Evolutionary conservation across 2,113 vertebrate species (phyloP), one percentile per base, ranked within the genome.

Genomic region (Spheniscus mendiculus): DNA sequence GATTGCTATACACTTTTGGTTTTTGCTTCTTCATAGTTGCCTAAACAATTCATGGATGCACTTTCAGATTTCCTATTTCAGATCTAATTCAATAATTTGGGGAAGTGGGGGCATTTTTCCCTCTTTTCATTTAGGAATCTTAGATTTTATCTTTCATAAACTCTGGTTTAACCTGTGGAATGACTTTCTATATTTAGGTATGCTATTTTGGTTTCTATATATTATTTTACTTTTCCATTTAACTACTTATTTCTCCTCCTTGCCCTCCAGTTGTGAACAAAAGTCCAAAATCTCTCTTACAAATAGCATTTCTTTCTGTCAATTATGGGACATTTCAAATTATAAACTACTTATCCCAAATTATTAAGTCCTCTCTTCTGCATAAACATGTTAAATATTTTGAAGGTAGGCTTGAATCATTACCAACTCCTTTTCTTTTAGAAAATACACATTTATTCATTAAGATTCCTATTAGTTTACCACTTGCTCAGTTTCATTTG

Each of bases 51-150:
- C 12, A 25, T 29, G 10, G 22, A 56, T 55, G 23, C 40, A 38
- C 15, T 76, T 82, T 36, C 36, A 38, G 12, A 62, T 32, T 76
- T 70, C 32, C 18, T 32, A 16, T 42, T 62, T 76, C 8, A 27
- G 47, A 56, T 50, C 27, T 38, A 38, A 49, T 63, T 55, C 27
- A 70, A 23, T 67, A 49, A 55, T 29, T 21, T 29, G 21, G 15
- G 9, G 21, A 56, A 42, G 9, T 0, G 1, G 8, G 3, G 5
- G 7, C 10, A 38, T 45, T 61, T 21, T 50, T 38, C 12, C 26
- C 11, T 73, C 7, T 52, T 47, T 45, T 56, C 32, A 36, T 53
- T 67, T 15, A 49, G 30, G 15, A 50, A 44, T 38, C 22, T 58
- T 49, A 55, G 21, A 32, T 40, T 76, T 70, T 61, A 30, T 47